These are phyloP conservation scores for Morinoia aosen DNA, from an alignment of 2,888 invertebrate genomes.

Conservation along the genomic window DNA sequence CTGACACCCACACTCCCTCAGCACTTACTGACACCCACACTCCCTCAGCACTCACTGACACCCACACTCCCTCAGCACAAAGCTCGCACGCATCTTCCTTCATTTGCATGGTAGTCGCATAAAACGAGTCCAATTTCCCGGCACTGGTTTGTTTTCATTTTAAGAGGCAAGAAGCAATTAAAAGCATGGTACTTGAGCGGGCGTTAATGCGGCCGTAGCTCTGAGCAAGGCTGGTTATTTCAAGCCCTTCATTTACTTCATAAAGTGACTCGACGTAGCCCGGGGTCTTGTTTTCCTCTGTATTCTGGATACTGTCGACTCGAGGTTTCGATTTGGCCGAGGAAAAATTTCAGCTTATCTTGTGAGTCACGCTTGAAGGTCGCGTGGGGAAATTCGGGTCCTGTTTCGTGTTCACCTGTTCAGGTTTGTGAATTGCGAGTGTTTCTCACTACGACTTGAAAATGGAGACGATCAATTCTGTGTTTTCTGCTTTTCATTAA, in stretches of 20 bases:
- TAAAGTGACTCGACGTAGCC: background rate
- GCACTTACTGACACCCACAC: background rate
- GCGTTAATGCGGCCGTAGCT: conserved; percentile 49
- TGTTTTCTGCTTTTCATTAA: too few species aligned
- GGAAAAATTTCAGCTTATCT: too few species aligned
- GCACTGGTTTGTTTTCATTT: conserved; percentile 54
- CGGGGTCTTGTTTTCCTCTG: background rate
- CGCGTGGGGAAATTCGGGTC: too few species aligned
- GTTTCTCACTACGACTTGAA: too few species aligned
- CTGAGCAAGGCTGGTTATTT: background rate
- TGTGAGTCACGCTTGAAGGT: too few species aligned
- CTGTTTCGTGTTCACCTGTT: too few species aligned
- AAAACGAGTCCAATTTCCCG: conserved; percentile 51
- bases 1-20: background rate
- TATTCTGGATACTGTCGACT: too few species aligned
- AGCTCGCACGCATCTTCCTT: background rate
- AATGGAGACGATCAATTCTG: too few species aligned
- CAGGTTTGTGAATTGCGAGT: too few species aligned
- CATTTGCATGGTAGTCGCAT: conserved; percentile 43
- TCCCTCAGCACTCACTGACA: background rate
- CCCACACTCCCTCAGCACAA: background rate
- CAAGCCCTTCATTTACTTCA: background rate
- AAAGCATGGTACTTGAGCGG: conserved; percentile 33
- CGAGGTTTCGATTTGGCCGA: too few species aligned
- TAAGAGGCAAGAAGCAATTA: conserved; percentile 54